Evolutionary conservation across 1,140 invertebrate species (phyloP), one percentile per base, ranked within the genome.

Genomic region (Phocides pigmalion): DNA sequence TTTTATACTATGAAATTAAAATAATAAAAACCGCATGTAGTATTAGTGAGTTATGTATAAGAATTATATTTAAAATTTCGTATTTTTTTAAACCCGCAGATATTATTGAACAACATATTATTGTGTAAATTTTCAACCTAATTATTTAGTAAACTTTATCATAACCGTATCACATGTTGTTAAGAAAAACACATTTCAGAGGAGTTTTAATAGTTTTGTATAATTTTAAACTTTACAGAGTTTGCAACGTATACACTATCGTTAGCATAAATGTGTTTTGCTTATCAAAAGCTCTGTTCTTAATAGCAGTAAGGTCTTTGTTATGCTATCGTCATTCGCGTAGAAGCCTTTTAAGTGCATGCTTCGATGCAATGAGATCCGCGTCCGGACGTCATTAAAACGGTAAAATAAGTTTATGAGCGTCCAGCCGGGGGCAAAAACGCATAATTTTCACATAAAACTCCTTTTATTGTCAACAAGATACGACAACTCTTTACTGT

Each of bases 391-490:
- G 72, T 79, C 77, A 80, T 75, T 68, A 66, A 66, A 78, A 84
- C 74, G 77, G 62, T 81, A 76, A 83, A 83, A 79, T 74, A 72
- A 70, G 16, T 84, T 84, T 84, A 83, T 61, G 62, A 47, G 41
- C 73, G 74, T 74, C 74, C 76, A 62, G 73, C 76, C 56, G 46
- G 46, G 49, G 58, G 69, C 64, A 69, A 62, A 74, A 76, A 76
- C 75, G 79, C 72, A 84, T 84, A 87, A 84, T 87, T 76, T 70
- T 32, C 42, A 44, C 78, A 74, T 84, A 79, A 87, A 87, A 80
- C 68, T 42, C 12, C 35, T 83, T 82, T 76, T 78, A 74, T 73
- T 70, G 51, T 56, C 64, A 62, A 80, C 67, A 76, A 76, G 73
- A 72, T 70, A 72, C n/a, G n/a, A n/a, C 70, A 83, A 76, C 73